Conservation (phyloP, 53 echinoderm and acorn worm species). For the Henricia sp. region DNA sequence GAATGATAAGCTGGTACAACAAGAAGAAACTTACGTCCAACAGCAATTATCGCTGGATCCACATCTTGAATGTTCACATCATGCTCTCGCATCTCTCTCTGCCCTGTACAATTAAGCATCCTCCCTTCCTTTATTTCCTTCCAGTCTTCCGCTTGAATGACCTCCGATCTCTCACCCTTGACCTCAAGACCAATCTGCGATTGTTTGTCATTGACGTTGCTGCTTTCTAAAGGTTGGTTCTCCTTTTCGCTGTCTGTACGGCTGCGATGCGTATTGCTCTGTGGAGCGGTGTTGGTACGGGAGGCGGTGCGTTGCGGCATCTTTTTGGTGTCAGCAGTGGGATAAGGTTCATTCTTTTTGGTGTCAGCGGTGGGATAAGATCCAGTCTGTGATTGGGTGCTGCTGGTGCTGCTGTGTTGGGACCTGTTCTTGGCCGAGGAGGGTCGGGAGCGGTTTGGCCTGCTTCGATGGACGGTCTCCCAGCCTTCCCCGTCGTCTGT, state of each 20-base stretch:
- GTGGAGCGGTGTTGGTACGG: not conserved
- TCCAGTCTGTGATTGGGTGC: constrained; percentile 31
- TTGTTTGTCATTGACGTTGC: not conserved
- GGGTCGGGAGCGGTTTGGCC: constrained; percentile 80
- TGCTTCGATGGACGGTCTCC: constrained; percentile 97
- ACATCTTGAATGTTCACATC: constrained; percentile 69
- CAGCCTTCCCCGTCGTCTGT: constrained; percentile 95
- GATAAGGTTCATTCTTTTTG: not conserved
- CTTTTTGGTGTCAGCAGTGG: not conserved
- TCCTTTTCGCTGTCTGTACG: constrained; percentile 97
- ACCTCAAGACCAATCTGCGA: not conserved
- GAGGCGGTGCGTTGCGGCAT: not conserved
- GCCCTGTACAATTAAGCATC: not conserved
- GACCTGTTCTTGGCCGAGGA: constrained; percentile 73
- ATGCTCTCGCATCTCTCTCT: constrained; percentile 6
- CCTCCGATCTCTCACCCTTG: constrained; percentile 12
- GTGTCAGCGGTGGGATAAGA: not conserved
- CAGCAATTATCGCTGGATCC: constrained; percentile 59
- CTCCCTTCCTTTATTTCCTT: not conserved
- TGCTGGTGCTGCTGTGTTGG: constrained; percentile 45
- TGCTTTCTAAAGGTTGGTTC: constrained; percentile 70
- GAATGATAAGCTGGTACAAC: not conserved
- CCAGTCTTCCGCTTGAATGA: not conserved
- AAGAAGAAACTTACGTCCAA: not conserved
- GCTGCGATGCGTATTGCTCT: constrained; percentile 18